A percentile compares a stretch with the other conserved stretches of the same genome.
Evolutionary conservation across 2,797 vertebrate species (phyloP).

Genomic region (Cheirogaleus major): DNA sequence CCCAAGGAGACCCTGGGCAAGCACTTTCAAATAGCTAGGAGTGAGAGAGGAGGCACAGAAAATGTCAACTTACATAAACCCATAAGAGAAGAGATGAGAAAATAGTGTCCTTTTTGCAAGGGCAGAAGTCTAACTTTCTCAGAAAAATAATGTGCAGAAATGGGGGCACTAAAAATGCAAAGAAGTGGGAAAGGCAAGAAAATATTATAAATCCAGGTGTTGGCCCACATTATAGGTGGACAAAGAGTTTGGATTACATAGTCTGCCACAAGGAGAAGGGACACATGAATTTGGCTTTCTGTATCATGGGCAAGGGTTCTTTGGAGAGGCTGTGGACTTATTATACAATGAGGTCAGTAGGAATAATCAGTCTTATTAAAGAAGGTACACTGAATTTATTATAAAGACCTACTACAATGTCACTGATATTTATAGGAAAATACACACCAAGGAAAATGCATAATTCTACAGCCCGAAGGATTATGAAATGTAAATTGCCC

Average conservation of each 20-base stretch:
- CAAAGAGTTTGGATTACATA: not conserved
- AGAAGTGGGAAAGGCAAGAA: not conserved
- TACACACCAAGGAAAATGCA: slow-evolving; percentile 45
- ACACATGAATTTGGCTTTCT: not conserved
- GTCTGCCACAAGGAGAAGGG: not conserved
- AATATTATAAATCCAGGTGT: slow-evolving; percentile 2
- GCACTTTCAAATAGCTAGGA: slow-evolving; percentile 83
- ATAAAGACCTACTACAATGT: slow-evolving; percentile 60
- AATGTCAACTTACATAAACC: slow-evolving; percentile 86
- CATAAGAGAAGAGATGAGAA: slow-evolving; percentile 80
- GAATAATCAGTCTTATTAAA: slow-evolving; percentile 56
- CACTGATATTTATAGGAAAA: slow-evolving; percentile 63
- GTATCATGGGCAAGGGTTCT: not conserved
- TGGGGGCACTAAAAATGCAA: not conserved
- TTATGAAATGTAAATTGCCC: slow-evolving; percentile 62
- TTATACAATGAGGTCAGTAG: slow-evolving; percentile 43
- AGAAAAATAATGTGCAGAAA: slow-evolving; percentile 49
- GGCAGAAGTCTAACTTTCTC: slow-evolving; percentile 75
- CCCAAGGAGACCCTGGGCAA: slow-evolving; percentile 85
- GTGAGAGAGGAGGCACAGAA: slow-evolving; percentile 82
- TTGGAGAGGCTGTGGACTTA: not conserved
- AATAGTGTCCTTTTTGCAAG: slow-evolving; percentile 82
- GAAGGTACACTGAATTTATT: slow-evolving; percentile 53
- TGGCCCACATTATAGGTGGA: not conserved
- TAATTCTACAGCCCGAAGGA: slow-evolving; percentile 49